A percentile compares a stretch with the other conserved stretches of the same genome.
Evolutionary conservation across 2,113 vertebrate genomes (phyloP).

Genomic region (Apus apus): DNA sequence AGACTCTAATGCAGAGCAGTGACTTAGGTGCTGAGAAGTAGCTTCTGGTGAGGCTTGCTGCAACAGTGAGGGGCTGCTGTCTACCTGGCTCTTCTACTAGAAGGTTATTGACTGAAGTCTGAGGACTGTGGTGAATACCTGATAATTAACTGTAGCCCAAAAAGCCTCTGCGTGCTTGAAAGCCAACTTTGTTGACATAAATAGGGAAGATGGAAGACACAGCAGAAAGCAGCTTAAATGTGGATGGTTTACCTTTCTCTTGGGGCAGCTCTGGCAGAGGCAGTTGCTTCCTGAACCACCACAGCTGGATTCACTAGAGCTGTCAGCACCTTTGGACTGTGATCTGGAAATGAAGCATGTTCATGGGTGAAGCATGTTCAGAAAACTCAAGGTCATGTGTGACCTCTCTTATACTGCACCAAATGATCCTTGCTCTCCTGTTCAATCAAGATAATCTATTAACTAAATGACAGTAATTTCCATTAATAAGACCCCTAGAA

Average conservation of each 20-base stretch:
- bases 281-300: neutral
- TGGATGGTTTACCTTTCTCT: neutral
- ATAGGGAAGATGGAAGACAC: neutral
- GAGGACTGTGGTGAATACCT: neutral
- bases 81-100: neutral
- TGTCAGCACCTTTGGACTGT: neutral
- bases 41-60: neutral
- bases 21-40: neutral
- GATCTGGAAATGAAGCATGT: neutral
- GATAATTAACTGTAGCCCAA: neutral
- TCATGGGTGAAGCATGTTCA: neutral
- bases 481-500: constrained; percentile 52
- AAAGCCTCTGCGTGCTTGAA: neutral
- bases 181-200: neutral
- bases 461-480: constrained; percentile 58
- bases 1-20: neutral
- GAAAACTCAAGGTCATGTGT: neutral
- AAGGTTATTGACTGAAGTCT: neutral
- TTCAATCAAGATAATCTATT: constrained; percentile 43
- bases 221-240: neutral
- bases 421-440: constrained; percentile 34
- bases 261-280: neutral
- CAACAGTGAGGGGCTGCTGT: neutral
- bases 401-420: neutral
- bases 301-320: neutral